phyloP scores from a whole-genome alignment of 1,140 invertebrate species.

The Carposina sasakii region DNA sequence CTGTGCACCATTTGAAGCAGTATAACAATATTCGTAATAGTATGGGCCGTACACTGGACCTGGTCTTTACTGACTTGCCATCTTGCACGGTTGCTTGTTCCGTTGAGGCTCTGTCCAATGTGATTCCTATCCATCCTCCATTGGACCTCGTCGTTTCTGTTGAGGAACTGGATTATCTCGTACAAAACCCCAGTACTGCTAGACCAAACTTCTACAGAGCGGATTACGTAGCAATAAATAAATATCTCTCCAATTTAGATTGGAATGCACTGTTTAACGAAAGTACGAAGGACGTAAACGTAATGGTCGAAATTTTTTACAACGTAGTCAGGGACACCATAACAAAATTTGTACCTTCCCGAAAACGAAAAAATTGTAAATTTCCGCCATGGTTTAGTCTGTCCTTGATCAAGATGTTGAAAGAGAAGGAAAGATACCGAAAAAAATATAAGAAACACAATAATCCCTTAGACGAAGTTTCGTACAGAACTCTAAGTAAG shows the following conservation, averaged over 20 bases:
- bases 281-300: neutral
- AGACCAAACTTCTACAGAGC: neutral
- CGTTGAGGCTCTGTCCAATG: neutral
- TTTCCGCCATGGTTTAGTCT: neutral
- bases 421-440: neutral
- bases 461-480: slow-evolving; percentile 16
- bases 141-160: neutral
- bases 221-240: neutral
- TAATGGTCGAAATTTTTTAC: neutral
- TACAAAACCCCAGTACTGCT: too few species aligned
- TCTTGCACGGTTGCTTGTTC: neutral
- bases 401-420: neutral
- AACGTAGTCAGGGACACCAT: neutral
- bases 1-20: neutral
- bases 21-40: neutral
- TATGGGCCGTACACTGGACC: neutral
- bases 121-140: neutral
- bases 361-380: neutral
- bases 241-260: neutral
- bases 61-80: neutral
- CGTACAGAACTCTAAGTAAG: too few species aligned
- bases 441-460: slow-evolving; percentile 11
- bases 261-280: neutral
- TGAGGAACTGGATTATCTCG: too few species aligned
- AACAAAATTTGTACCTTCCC: neutral